A percentile compares a stretch with the other conserved stretches of the same genome.
phyloP scores from a whole-genome alignment of 2,888 invertebrate genomes.

The Idaea aversata region DNA sequence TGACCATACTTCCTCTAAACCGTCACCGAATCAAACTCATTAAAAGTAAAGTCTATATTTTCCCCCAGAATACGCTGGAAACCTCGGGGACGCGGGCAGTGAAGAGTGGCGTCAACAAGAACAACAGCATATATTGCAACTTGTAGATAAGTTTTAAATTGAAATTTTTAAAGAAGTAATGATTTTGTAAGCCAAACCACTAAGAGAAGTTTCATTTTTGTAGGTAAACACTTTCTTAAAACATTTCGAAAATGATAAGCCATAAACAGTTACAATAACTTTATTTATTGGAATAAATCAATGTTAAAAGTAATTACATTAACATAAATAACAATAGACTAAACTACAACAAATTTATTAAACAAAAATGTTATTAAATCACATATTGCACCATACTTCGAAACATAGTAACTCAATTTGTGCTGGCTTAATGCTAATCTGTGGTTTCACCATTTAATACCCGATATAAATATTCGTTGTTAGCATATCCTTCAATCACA shows the following conservation, averaged over 20 bases:
- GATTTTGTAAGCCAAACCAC: background rate
- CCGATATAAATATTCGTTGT: background rate
- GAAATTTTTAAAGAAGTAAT: background rate
- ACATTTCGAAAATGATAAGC: background rate
- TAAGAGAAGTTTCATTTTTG: background rate
- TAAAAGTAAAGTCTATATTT: background rate
- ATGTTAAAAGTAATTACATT: background rate
- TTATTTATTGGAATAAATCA: background rate
- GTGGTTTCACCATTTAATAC: background rate
- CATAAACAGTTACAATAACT: background rate
- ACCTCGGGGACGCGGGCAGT: constrained; percentile 94
- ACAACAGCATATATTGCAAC: constrained; percentile 93
- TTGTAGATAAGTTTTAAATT: constrained; percentile 93
- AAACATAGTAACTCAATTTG: background rate
- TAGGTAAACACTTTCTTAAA: background rate
- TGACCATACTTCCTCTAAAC: background rate
- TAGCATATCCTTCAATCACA: background rate
- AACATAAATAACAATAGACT: background rate
- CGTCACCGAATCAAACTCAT: constrained; percentile 18
- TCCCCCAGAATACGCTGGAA: constrained; percentile 93
- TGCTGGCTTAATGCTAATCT: background rate
- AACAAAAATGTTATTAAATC: background rate
- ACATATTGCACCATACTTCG: background rate
- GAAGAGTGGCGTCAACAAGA: constrained; percentile 92
- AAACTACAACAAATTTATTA: background rate